Evolutionary conservation across 2,797 vertebrate genomes (phyloP).

Genomic region (Emydoidea blandingii): DNA sequence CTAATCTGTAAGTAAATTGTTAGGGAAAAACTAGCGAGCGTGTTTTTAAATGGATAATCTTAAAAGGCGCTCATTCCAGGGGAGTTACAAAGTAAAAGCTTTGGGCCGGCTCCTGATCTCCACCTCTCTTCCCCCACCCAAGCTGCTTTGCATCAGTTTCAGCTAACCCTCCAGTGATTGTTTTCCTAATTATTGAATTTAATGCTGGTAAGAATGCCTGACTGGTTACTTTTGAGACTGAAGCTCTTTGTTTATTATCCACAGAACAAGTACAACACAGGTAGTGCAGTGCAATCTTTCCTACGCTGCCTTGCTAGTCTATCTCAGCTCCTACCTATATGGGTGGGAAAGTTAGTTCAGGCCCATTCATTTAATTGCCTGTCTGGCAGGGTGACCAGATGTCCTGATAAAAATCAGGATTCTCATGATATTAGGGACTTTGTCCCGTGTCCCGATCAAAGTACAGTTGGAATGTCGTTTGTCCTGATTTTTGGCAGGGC

Average conservation of each 20-base stretch:
- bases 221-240: background rate
- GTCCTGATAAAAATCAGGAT: background rate
- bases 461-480: background rate
- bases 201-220: conserved; percentile 20
- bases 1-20: conserved; percentile 75
- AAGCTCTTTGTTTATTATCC: conserved; percentile 11
- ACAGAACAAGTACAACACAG: background rate
- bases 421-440: background rate
- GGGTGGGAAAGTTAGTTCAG: background rate
- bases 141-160: conserved; percentile 33
- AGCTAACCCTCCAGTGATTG: conserved; percentile 1
- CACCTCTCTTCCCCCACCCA: conserved; percentile 38
- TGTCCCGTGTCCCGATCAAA: background rate
- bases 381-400: background rate
- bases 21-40: conserved; percentile 68
- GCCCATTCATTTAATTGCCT: background rate
- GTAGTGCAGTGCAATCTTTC: background rate
- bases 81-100: conserved; percentile 62
- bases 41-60: conserved; percentile 71
- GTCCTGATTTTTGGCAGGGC: background rate
- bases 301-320: fast-evolving
- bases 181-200: conserved; percentile 12
- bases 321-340: background rate
- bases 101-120: conserved; percentile 33
- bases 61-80: conserved; percentile 74